Evolutionary conservation across 2,797 vertebrate genomes (phyloP).

Genomic region (Chromis chromis): DNA sequence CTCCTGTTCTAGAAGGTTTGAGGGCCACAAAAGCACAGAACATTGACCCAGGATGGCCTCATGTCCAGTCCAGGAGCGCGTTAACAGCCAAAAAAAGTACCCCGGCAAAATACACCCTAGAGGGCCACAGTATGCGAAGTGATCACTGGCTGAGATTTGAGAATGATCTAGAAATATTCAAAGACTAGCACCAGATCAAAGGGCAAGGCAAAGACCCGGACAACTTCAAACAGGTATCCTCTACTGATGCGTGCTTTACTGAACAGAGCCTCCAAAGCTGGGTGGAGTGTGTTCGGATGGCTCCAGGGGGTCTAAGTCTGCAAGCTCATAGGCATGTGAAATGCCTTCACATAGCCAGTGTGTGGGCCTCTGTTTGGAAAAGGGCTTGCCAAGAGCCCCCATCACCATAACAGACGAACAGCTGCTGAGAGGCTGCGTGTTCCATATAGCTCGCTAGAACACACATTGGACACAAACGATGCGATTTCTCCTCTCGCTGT

Average conservation of each 20-base stretch:
- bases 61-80: background rate
- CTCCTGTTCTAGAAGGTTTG: background rate
- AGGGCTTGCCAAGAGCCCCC: conserved; percentile 71
- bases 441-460: conserved; percentile 53
- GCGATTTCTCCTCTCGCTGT: conserved; percentile 25
- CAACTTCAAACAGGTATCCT: conserved; percentile 45
- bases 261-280: conserved; percentile 55
- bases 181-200: conserved; percentile 31
- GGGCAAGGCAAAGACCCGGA: conserved; percentile 2
- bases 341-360: conserved; percentile 68
- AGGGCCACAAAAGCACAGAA: background rate
- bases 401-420: conserved; percentile 73
- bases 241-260: conserved; percentile 38
- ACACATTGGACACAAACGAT: conserved; percentile 35
- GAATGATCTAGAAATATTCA: conserved; percentile 31
- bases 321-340: conserved; percentile 69
- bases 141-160: conserved; percentile 13
- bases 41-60: no score
- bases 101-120: conserved; percentile 4
- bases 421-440: conserved; percentile 67
- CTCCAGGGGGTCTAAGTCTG: conserved; percentile 70
- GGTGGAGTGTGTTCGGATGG: conserved; percentile 60
- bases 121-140: conserved; percentile 7
- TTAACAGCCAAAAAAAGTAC: conserved; percentile 4
- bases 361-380: conserved; percentile 76